These are phyloP conservation scores for Neodiprion virginianus DNA, from an alignment of 1,140 invertebrate species.

Conservation along the genomic window DNA sequence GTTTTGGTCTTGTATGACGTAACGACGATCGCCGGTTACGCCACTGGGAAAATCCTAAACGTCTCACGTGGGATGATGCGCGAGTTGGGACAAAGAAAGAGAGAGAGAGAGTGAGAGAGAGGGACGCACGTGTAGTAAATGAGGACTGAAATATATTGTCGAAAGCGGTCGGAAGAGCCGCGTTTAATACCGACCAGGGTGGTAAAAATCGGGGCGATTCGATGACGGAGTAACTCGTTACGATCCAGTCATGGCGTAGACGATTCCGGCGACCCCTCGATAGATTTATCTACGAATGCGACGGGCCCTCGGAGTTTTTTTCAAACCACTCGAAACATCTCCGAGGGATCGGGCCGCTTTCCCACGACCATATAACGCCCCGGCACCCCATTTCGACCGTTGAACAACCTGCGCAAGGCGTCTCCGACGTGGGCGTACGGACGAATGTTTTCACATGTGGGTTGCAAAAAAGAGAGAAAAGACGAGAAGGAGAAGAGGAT, in stretches of 20 bases:
- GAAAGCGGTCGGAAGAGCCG: background rate
- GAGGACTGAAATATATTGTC: background rate
- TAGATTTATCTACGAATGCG: background rate
- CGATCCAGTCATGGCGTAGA: too few species aligned
- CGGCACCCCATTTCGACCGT: conserved; percentile 30
- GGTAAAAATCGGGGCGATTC: too few species aligned
- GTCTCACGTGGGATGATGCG: conserved; percentile 35
- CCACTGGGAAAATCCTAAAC: conserved; percentile 30
- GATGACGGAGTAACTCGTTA: too few species aligned
- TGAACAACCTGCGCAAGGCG: conserved; percentile 29
- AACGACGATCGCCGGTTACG: conserved; percentile 24
- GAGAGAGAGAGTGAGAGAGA: too few species aligned
- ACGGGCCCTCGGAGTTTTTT: background rate
- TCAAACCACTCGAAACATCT: conserved; percentile 11
- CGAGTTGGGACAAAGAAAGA: background rate
- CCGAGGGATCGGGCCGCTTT: conserved; percentile 31
- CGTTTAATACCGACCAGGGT: background rate
- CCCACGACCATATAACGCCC: conserved; percentile 41
- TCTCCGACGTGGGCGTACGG: conserved; percentile 28
- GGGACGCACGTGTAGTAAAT: background rate
- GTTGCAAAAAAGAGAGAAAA: conserved; percentile 38
- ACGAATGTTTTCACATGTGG: conserved; percentile 47
- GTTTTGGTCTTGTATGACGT: too few species aligned
- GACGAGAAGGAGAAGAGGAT: background rate
- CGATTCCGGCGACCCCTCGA: background rate